Base-by-base conservation (phyloP, 2,113 vertebrate species). In the Dipodomys stephensi region DNA sequence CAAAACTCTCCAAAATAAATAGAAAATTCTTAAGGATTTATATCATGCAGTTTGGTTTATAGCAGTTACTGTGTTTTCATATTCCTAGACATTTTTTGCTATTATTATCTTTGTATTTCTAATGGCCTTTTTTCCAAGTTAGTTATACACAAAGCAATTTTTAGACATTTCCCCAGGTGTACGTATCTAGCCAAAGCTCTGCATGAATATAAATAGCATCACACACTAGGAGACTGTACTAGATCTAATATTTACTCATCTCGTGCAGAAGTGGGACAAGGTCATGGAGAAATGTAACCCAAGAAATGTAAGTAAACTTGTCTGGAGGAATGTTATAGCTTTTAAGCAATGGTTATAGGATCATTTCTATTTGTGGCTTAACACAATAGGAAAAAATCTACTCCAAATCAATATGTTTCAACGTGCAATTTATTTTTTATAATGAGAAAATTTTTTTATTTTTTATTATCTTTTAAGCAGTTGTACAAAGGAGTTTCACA, bases 261-360 rank as follows among this genome's bases (percentile, higher is more conserved):
- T 96, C 32, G 49, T 83, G 44, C 76, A n/a, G 53, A 97, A 96
- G 77, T 96, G 93, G 97, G 95, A 89, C 96, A 96, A 96, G 95
- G 95, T 96, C 94, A 95, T 81, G 81, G 84, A 64, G 91, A 97
- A 94, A 83, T 0, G 30, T 96, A 96, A 95, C 94, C 84, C 79
- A 92, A 96, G 96, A 95, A 96, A 79, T 96, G 92, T 97, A 97
- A 96, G 93, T 96, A 96, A 96, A 83, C 88, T 87, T 95, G 90
- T 93, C 92, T 97, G 92, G 88, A 74, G 79, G 93, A 71, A 76
- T 82, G 90, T 64, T 76, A 92, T 1, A 39, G 94, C 93, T 97
- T 96, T 94, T 95, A 95, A 95, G 44, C 79, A 79, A 28, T 88
- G 83, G 90, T 88, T 96, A 95, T 92, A 32, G 88, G 95, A 93